A percentile compares a stretch with the other conserved stretches of the same genome.
Evolutionary conservation across 1,140 invertebrate genomes (phyloP).

Genomic region (Aleiodes sp.): DNA sequence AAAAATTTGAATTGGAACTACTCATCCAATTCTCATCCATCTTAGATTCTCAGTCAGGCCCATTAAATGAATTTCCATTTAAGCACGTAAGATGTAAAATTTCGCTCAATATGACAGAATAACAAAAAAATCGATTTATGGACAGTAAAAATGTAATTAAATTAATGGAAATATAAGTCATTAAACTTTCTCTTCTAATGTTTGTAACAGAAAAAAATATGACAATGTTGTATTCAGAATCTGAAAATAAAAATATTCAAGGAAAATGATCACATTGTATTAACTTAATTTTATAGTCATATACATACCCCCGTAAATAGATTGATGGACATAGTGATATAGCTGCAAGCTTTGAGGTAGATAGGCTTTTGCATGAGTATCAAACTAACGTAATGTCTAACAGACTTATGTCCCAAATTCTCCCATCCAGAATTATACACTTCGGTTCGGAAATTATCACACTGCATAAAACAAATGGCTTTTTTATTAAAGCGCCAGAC

Average conservation of each 20-base stretch:
- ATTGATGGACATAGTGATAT: not conserved
- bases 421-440: not conserved
- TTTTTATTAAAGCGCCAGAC: too few species aligned
- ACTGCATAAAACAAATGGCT: too few species aligned
- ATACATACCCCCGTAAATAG: not conserved
- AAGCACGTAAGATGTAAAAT: too few species aligned
- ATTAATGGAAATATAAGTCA: too few species aligned
- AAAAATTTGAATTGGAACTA: too few species aligned
- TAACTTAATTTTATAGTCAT: not conserved
- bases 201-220: conserved; percentile 8
- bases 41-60: too few species aligned
- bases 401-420: not conserved
- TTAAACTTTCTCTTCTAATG: conserved; percentile 13
- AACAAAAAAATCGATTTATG: too few species aligned
- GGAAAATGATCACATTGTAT: not conserved
- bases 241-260: not conserved
- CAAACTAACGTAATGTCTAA: not conserved
- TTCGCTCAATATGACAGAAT: too few species aligned
- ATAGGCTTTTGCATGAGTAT: conserved; percentile 5
- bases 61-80: too few species aligned
- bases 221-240: conserved; percentile 10
- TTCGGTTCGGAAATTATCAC: not conserved
- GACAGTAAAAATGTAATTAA: too few species aligned
- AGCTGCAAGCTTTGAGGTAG: not conserved
- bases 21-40: too few species aligned